Conservation (phyloP, 2,888 invertebrate species). For the Bugula neritina region DNA sequence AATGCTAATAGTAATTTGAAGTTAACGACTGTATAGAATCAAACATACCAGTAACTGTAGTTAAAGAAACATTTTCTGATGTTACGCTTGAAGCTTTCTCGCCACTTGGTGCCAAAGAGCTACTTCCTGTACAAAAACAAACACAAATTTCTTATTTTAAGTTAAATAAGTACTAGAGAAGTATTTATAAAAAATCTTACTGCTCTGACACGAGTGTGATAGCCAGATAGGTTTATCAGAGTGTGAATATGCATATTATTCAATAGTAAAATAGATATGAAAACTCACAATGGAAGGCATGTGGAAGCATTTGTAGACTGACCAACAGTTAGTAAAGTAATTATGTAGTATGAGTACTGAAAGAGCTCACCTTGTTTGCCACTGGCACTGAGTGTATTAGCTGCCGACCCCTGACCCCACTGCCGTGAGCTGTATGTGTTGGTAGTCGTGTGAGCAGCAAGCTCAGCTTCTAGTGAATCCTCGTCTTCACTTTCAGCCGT, state of each 20-base stretch:
- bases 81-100: constrained; percentile 2
- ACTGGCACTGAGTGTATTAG: background rate
- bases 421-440: constrained; percentile 23
- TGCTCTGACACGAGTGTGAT: too few species aligned
- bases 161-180: too few species aligned
- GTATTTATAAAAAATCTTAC: too few species aligned
- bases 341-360: too few species aligned
- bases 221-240: too few species aligned
- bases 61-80: constrained; percentile 6
- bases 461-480: background rate
- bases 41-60: constrained; percentile 18
- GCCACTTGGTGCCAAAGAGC: background rate
- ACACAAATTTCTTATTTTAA: too few species aligned
- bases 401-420: constrained; percentile 22
- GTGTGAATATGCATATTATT: too few species aligned
- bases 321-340: too few species aligned
- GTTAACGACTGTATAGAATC: background rate
- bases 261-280: too few species aligned
- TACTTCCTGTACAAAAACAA: background rate
- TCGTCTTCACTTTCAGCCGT: constrained; percentile 23
- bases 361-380: constrained; percentile 3
- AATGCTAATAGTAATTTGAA: background rate
- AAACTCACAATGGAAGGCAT: too few species aligned
- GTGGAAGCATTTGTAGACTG: too few species aligned
- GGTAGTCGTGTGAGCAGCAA: background rate